phyloP scores from a whole-genome alignment of 1,140 invertebrate genomes.

The Ips typographus region DNA sequence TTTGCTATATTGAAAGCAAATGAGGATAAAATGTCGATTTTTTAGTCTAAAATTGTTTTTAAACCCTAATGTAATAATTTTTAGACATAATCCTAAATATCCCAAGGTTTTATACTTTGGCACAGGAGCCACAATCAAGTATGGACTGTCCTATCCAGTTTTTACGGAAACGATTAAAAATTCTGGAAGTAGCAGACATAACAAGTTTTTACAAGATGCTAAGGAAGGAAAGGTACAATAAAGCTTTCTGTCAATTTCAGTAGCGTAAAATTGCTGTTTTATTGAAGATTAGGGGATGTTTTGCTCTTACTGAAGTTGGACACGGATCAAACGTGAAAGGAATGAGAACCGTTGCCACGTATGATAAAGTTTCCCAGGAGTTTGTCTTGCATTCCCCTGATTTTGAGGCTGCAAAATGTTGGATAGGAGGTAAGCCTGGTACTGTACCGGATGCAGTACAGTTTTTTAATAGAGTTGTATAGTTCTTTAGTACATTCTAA shows the following conservation, averaged over 20 bases:
- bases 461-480: no score
- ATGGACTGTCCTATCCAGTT: slow-evolving; percentile 48
- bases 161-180: slow-evolving; percentile 67
- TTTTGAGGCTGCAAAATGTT: slow-evolving; percentile 94
- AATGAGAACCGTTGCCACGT: slow-evolving; percentile 87
- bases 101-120: slow-evolving; percentile 18
- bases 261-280: background rate
- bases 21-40: slow-evolving; percentile 63
- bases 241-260: no score
- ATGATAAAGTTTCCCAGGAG: slow-evolving; percentile 71
- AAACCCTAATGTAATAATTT: slow-evolving; percentile 2
- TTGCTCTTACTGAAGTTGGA: slow-evolving; percentile 88
- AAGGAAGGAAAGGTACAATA: slow-evolving; percentile 61
- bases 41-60: slow-evolving; percentile 49
- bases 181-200: slow-evolving; percentile 75
- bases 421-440: slow-evolving; percentile 82
- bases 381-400: slow-evolving; percentile 90
- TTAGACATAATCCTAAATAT: background rate
- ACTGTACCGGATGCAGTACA: slow-evolving; percentile 57
- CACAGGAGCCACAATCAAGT: slow-evolving; percentile 34
- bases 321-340: slow-evolving; percentile 92
- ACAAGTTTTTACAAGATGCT: slow-evolving; percentile 66
- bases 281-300: slow-evolving; percentile 74
- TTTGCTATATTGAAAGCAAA: slow-evolving; percentile 66
- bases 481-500: no score